Conservation (phyloP, 2,888 invertebrate species). For the Euplagia quadripunctaria region DNA sequence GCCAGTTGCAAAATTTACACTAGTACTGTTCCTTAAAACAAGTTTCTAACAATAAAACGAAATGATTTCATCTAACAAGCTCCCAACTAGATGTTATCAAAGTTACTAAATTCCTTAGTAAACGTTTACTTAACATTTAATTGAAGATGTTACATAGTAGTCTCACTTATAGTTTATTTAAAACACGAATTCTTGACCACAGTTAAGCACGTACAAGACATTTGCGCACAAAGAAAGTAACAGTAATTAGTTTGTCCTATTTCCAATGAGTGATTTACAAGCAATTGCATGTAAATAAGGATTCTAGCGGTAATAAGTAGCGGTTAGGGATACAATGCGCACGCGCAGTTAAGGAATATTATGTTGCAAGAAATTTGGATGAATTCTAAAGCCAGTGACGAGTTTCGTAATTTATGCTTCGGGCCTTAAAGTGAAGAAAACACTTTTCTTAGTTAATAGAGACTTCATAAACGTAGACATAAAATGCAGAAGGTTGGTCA, state of each 20-base stretch:
- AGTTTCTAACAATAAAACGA: background rate
- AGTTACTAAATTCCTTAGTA: background rate
- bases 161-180: conserved; percentile 36
- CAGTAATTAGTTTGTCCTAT: conserved; percentile 53
- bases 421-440: background rate
- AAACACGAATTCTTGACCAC: conserved; percentile 44
- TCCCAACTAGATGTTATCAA: background rate
- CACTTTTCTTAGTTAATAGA: background rate
- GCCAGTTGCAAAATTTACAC: no score
- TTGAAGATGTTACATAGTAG: conserved; percentile 4
- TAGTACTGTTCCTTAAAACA: background rate
- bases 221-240: conserved; percentile 55
- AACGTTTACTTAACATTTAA: background rate
- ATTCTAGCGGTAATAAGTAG: conserved; percentile 34
- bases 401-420: background rate
- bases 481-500: background rate
- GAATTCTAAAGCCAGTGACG: background rate
- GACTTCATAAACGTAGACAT: background rate
- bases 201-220: conserved; percentile 58
- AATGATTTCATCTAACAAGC: background rate
- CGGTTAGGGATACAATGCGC: conserved; percentile 29
- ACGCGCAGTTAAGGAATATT: conserved; percentile 11
- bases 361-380: conserved; percentile 5
- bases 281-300: conserved; percentile 47
- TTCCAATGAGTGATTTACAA: conserved; percentile 55